Evolutionary conservation across 1,140 invertebrate genomes (phyloP).

Genomic region (Cydia strobilella): DNA sequence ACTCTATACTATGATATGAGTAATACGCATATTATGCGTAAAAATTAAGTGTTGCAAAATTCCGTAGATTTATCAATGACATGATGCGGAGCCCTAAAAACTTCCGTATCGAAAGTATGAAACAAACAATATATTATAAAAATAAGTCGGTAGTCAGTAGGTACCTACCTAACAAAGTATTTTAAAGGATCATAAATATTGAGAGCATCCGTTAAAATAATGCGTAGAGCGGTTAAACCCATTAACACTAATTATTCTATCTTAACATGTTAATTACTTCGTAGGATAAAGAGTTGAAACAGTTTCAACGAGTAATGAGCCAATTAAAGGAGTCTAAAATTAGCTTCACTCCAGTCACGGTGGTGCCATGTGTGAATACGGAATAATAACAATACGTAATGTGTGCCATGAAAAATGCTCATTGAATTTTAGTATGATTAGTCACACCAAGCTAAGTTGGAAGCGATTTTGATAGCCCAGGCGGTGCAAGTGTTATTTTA

Average conservation of each 20-base stretch:
- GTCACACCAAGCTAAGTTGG: too few species aligned
- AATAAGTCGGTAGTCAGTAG: too few species aligned
- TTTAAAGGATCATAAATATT: neutral
- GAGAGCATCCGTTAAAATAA: neutral
- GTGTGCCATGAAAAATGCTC: neutral
- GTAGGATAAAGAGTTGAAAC: constrained; percentile 4
- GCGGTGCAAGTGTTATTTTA: too few species aligned
- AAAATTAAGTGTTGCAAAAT: too few species aligned
- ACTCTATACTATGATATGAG: too few species aligned
- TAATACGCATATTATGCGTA: too few species aligned
- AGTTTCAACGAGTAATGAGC: neutral
- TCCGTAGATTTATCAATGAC: too few species aligned
- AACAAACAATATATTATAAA: too few species aligned
- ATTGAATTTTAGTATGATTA: neutral
- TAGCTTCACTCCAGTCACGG: neutral
- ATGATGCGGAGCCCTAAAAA: too few species aligned
- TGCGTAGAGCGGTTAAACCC: neutral
- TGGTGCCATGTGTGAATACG: neutral
- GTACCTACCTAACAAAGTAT: too few species aligned
- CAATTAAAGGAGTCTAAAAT: constrained; percentile 9
- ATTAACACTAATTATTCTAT: constrained; percentile 2
- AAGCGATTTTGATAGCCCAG: too few species aligned
- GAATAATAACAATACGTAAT: neutral
- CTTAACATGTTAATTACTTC: constrained; percentile 2
- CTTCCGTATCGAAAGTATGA: too few species aligned